Base-by-base conservation (phyloP, 2,797 vertebrate genomes). In the Macrochelys suwanniensis region DNA sequence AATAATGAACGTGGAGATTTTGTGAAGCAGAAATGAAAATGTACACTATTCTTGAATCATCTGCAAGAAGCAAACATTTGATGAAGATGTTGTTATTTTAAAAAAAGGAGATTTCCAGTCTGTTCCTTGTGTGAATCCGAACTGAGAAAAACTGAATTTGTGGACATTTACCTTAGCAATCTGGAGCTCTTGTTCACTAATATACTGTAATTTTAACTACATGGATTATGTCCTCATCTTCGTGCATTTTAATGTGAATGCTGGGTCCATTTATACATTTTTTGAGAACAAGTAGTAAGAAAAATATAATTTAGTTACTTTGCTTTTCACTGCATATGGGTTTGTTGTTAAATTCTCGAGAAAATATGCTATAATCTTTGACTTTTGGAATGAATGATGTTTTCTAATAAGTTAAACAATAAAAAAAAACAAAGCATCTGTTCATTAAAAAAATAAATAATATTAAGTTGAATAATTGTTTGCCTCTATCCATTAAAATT, bases 401-500 rank as follows among this genome's bases (percentile, higher is more conserved):
- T 87, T 95, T 80, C 68, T 82, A 1, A 86, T 83, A 1, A 86
- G 16, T 88, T 31, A 95, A 92, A 85, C 80, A 82, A 84, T 85
- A 31, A 77, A 90, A 33, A 19, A 76, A 83, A 68, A 82, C 68
- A 80, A 23, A 56, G 8, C 31, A 10, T 54, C 8, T 71, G 25
- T 25, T 49, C n/a, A 6, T 92, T 92, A 31, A 65, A 95, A 94
- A 85, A 83, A 77, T 31, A 26, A 25, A 85, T 7, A 16, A 80
- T 13, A 87, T 26, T 50, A 31, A 0, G 1, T 90, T 79, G 26
- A 80, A 90, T 95, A 87, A 28, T 51, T 88, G 12, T 94, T 96
- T 88, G 89, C 88, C 90, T 91, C 5, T 85, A 31, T 82, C 89
- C 95, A 84, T 89, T 95, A 89, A 94, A 96, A 92, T 21, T 93